phyloP scores from a whole-genome alignment of 2,797 vertebrate genomes.

The Graptemys geographica region DNA sequence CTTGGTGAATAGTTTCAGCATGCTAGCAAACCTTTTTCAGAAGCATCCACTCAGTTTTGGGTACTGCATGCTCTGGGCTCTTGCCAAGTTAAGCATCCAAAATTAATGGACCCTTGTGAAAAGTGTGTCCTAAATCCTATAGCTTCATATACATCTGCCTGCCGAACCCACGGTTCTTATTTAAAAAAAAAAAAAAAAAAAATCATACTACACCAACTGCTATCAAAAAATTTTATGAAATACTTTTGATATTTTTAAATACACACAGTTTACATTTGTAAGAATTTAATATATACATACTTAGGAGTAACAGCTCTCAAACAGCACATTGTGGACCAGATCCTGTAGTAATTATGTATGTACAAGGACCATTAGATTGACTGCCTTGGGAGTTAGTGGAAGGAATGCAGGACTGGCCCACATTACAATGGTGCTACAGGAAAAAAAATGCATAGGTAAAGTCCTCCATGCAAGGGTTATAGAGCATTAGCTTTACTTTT shows the following conservation, averaged over 20 bases:
- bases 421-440: background rate
- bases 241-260: background rate
- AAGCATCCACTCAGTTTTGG: accelerated
- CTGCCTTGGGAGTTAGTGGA: background rate
- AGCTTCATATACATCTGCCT: too few relatives aligned
- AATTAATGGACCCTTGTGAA: too few relatives aligned
- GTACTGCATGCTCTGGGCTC: background rate
- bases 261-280: background rate
- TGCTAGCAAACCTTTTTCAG: background rate
- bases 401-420: accelerated
- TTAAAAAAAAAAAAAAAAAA: background rate
- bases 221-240: background rate
- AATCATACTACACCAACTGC: background rate
- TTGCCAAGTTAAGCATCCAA: too few relatives aligned
- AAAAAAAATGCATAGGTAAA: background rate
- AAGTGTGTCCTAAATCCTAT: too few relatives aligned
- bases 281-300: background rate
- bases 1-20: background rate
- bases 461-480: background rate
- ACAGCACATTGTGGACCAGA: background rate
- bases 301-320: background rate
- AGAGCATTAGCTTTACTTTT: background rate
- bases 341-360: too few relatives aligned
- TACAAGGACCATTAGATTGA: background rate
- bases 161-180: too few relatives aligned